Evolutionary conservation across 2,113 vertebrate genomes (phyloP).

Genomic region (Emydura subglobosa): DNA sequence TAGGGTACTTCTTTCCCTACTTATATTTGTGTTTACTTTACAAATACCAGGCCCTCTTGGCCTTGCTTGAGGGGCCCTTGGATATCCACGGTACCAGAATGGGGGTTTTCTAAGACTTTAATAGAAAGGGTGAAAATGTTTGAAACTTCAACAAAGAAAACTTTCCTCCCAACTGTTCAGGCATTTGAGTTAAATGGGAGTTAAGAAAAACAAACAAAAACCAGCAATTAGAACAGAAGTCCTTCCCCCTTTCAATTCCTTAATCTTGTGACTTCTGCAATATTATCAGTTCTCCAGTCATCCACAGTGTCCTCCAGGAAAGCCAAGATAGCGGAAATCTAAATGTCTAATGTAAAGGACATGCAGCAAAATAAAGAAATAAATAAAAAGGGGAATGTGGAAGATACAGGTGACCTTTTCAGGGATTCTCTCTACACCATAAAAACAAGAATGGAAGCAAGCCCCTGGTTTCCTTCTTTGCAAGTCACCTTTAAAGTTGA

Average conservation of each 20-base stretch:
- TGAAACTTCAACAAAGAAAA: background rate
- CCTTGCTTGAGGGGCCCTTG: background rate
- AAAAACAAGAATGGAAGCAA: background rate
- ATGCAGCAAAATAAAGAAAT: background rate
- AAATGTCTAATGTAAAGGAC: accelerated
- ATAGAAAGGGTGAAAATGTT: background rate
- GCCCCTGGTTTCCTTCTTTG: background rate
- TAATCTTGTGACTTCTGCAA: background rate
- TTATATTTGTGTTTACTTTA: background rate
- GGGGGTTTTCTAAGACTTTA: background rate
- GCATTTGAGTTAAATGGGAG: background rate
- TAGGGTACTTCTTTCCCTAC: background rate
- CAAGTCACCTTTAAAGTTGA: background rate
- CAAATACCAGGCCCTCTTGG: background rate
- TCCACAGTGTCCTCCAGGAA: background rate
- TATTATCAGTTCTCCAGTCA: accelerated
- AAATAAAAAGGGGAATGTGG: background rate
- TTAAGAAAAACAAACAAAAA: background rate
- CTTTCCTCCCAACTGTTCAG: background rate
- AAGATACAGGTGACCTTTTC: background rate
- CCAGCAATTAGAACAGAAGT: background rate
- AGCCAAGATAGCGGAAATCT: background rate
- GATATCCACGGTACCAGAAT: background rate
- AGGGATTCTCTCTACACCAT: background rate
- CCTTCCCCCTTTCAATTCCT: background rate